Base-by-base conservation (phyloP, 1,140 invertebrate genomes). In the Meloidogyne chitwoodi region DNA sequence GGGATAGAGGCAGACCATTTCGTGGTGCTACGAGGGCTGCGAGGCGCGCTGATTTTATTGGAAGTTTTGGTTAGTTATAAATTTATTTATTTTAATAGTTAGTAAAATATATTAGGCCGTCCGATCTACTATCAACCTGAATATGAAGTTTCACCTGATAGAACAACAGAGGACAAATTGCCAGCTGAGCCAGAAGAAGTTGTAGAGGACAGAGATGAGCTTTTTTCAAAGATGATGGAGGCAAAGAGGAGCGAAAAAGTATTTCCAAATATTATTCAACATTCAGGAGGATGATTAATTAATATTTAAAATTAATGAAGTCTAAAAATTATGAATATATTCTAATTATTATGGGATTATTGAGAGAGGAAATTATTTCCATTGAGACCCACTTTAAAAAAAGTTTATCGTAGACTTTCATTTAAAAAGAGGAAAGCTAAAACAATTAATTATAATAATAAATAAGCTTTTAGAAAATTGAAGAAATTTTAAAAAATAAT, bases 131-230 rank as follows among this genome's bases (percentile, higher is more conserved):
- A 73, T 73, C 71, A 61, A 12, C 71, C 71, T 22, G 24, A 44
- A 14, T 73, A 73, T 73, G 71, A 73, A 56, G 71, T 73, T 31
- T 73, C 71, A 22, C 71, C 71, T 12, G 71, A 73, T 56, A 61
- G 71, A 12, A 73, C 71, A 31, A n/a, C 56, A 41, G 69, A 62
- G 8, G 29, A 27, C 62, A 64, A 64, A 27, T 29, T 61, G 8
- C 26, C 68, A 41, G n/a, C 14, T 4, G 31, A 26, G 1, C 24
- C 68, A 10, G 68, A 14, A 16, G 68, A 70, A 44, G 6, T 44
- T 44, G 24, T 19, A n/a, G 61, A 61, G 19, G 61, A 73, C 71
- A 61, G 71, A 34, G 71, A 73, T n/a, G 71, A 73, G 12, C 71
- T 73, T 34, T 73, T 27, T 64, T 8, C 56, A 22, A 48, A 64